Evolutionary conservation across 2,797 vertebrate genomes (phyloP), one percentile per base, ranked within the genome.

Genomic region (Eleutherodactylus coqui): DNA sequence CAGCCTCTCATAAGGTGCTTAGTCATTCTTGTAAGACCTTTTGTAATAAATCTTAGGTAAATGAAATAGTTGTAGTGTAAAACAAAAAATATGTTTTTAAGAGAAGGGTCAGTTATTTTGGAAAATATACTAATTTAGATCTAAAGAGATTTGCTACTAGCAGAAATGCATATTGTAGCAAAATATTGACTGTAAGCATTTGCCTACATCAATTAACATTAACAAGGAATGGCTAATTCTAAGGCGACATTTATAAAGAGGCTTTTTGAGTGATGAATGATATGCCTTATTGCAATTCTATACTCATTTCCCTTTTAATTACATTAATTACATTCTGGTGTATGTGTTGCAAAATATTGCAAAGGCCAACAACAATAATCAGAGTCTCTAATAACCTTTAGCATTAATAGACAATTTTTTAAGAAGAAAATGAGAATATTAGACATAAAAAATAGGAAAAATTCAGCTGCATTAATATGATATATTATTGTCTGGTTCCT

Each of bases 151-250:
- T 72, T 38, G 49, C 14, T 72, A 4, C 36, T 43, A 41, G 38
- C 38, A 38, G 32, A 19, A 82, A 53, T 70, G 38, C 51, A 75
- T 75, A 62, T 49, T 29, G 75, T 80, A 73, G 67, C 84, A 47
- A 73, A 75, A 45, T 73, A 85, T 85, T 80, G 49, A 60, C 51
- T 85, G 38, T 85, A 85, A 85, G 80, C 80, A 80, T 77, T 79
- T 85, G 64, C 67, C 64, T 85, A 34, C 21, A 84, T 84, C 75
- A 84, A 84, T 73, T 85, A 80, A 55, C 77, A 60, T 85, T n/a
- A n/a, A n/a, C 27, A 60, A 73, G 41, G 8, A 75, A 72, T 45
- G 51, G 49, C 82, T 72, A 85, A 79, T 70, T 85, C 64, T 73
- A 79, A 36, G 49, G 84, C 77, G 77, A 75, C 67, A 75, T 62